Base-by-base conservation (phyloP, 2,797 vertebrate species). In the Peromyscus aztecus region DNA sequence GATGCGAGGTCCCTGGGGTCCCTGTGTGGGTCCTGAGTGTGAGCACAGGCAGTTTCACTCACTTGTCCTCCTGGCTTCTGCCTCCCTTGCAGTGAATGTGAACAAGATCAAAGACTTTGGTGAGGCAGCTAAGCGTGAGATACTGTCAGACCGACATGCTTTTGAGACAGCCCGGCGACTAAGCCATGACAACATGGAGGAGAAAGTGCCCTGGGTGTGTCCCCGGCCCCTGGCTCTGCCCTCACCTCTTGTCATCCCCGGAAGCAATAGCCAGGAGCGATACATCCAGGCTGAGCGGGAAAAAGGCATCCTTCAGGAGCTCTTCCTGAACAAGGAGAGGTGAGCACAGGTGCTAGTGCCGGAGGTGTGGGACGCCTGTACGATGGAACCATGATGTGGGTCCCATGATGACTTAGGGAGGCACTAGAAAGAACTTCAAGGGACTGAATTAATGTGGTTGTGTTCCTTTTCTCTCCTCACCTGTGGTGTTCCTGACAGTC, bases 101-200 rank as follows among this genome's bases (percentile, higher is more conserved):
- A 99, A 99, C 98, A 99, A 99, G 98, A 99, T 99, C 90, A 99
- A 99, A 94, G 99, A 99, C 98, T 99, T 99, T 0, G 99, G 99
- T 0, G 99, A 99, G 97, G 99, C 99, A 0, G 99, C 99, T 43
- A 99, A 99, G 93, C 98, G 99, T 78, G 99, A 99, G 97, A 99
- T 99, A 96, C 99, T 99, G 99, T 99, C 99, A 99, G 99, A 99
- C 97, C 98, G 99, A 6, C 99, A 99, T 3, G 99, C 99, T 0
- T 99, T 99, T 87, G 99, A 99, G 98, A 99, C 99, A 37, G 99
- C 99, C 1, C 99, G 99, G 0, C 99, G 99, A 14, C 98, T 99
- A n/a, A 99, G 99, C 75, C 99, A 99, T 0, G 99, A 99, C 78
- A 98, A 99, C 87, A 99, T 99, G 99, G 99, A 99, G 94, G 99